phyloP scores from a whole-genome alignment of 2,797 vertebrate genomes.

The Centropyge bicolor region DNA sequence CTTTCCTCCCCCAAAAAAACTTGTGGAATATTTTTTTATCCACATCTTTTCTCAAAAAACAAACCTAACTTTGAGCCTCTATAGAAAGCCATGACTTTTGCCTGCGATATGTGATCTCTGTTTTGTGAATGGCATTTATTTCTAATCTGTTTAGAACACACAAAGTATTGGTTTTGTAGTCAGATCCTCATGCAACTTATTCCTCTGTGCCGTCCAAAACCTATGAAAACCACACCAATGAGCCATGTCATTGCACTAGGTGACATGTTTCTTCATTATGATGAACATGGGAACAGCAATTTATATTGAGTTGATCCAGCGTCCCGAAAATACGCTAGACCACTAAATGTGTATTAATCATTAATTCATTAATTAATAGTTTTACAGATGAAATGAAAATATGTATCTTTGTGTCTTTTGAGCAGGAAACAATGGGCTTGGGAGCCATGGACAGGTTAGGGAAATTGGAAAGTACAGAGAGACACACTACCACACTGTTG shows the following conservation, averaged over 20 bases:
- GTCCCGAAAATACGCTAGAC: background rate
- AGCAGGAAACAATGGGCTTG: background rate
- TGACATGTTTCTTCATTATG: no score
- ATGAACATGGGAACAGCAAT: background rate
- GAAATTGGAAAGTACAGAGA: background rate
- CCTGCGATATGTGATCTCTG: background rate
- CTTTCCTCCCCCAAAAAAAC: background rate
- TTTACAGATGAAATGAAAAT: background rate
- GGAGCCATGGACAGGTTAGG: background rate
- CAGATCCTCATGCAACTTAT: background rate
- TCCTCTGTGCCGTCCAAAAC: background rate
- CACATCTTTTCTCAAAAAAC: background rate
- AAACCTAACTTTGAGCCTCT: background rate
- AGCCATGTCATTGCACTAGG: background rate
- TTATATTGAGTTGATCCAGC: background rate
- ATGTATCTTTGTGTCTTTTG: background rate
- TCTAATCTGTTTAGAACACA: background rate
- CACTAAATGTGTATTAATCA: background rate
- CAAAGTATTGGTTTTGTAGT: background rate
- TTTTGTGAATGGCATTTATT: background rate
- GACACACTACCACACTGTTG: background rate
- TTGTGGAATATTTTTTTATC: background rate
- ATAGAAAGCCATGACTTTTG: background rate
- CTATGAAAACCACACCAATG: background rate
- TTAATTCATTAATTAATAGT: no score